Evolutionary conservation across 2,113 vertebrate species (phyloP), one percentile per base, ranked within the genome.

Genomic region (Rostratula benghalensis): DNA sequence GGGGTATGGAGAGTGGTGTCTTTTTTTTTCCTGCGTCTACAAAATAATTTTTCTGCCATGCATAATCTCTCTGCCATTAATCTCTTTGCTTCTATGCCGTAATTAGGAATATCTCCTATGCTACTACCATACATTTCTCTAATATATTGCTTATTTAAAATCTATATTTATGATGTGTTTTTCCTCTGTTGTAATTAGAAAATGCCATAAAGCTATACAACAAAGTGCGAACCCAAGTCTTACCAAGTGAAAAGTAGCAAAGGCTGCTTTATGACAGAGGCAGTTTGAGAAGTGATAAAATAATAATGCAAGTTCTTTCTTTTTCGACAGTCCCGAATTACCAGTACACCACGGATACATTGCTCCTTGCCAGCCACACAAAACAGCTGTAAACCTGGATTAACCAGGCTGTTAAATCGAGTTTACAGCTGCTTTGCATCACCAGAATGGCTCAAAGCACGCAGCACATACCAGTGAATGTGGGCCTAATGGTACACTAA

Each of bases 371-470:
- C 77, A 92, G 68, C 53, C 67, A 48, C 77, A 76, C 53, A 92
- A 88, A 95, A 81, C 87, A 95, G 71, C 86, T 94, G 74, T 95
- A 97, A 96, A 89, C 86, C 54, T 85, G 79, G 84, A 89, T 94
- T 95, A 97, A 91, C 87, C 75, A 90, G 88, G 56, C 93, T 87
- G 92, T 94, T 95, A 96, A 96, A 95, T 84, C 0, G 23, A 86
- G 70, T 97, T 97, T 97, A 96, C 95, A 93, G 92, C 87, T 95
- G 86, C 90, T 94, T 93, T 97, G 93, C 86, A 95, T 92, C 93
- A 94, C 78, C 41, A 76, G 71, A 89, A 93, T 54, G 64, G 71
- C 85, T 90, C 81, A 95, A 86, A 95, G 81, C 81, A 96, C 41
- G 86, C 74, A 90, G 82, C 37, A 87, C 19, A 76, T 91, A 93